Base-by-base conservation (phyloP, 1,140 invertebrate species). In the Dysdera silvatica region DNA sequence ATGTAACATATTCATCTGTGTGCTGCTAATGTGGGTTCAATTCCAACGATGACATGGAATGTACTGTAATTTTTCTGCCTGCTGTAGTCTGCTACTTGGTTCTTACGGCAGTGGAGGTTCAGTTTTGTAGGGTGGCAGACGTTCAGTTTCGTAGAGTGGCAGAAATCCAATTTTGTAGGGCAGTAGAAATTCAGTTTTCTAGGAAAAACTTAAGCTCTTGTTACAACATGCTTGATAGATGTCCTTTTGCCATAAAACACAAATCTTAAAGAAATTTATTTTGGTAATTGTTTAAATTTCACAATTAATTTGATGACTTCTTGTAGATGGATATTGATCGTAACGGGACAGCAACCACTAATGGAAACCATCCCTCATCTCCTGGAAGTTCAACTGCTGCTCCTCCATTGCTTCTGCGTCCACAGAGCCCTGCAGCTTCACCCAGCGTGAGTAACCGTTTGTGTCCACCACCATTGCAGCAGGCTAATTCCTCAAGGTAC, bases 381-480 rank as follows among this genome's bases (percentile, higher is more conserved):
- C 61, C 61, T 16, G 43, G 49, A 8, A 29, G 48, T 28, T 48
- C 26, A 32, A 20, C 47, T 7, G 28, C 41, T 37, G 53, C 61
- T 5, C 61, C 61, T 24, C 61, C 61, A 12, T 40, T 62, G 28
- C 33, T 62, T 12, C 61, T 55, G 7, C 52, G 52, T 23, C 61
- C 61, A 10, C 61, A 62, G n/a, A 62, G 61, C 32, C 61, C 61
- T 23, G 47, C 61, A 10, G 56, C 24, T 29, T 24, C 26, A 29
- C 23, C 61, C 4, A 43, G n/a, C 23, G n/a, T 33, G 7, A 54
- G 33, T 48, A 35, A 32, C 24, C 37, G 61, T 16, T n/a, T 54
- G 16, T 62, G 61, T 40, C 61, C 61, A 40, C 61, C 61, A 5
- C 20, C 61, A 28, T 24, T 62, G 6, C 61, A 62, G 18, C 60